Evolutionary conservation across 2,888 invertebrate species (phyloP).

Genomic region (Diarsia dahlii): DNA sequence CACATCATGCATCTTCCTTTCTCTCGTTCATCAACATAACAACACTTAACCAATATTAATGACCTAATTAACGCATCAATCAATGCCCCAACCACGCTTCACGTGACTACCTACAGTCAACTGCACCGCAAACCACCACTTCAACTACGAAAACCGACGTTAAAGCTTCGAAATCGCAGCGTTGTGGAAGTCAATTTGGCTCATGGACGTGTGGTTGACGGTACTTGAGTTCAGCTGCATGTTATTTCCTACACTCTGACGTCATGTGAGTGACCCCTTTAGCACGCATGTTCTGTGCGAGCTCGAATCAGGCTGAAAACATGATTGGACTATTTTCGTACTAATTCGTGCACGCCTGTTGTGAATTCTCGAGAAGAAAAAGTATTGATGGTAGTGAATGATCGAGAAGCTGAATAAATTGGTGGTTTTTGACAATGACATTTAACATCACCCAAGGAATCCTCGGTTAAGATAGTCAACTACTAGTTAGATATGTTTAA

Average conservation of each 20-base stretch:
- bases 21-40: not conserved
- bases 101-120: slow-evolving; percentile 22
- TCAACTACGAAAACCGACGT: not conserved
- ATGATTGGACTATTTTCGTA: slow-evolving; percentile 52
- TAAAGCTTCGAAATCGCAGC: not conserved
- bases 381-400: not conserved
- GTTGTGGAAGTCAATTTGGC: not conserved
- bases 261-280: slow-evolving; percentile 63
- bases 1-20: not conserved
- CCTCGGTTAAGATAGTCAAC: too few relatives aligned
- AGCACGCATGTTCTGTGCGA: slow-evolving; percentile 26
- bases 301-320: slow-evolving; percentile 55
- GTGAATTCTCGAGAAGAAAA: slow-evolving; percentile 19
- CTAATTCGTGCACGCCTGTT: slow-evolving; percentile 28
- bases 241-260: slow-evolving; percentile 62
- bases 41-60: slow-evolving; percentile 7
- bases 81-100: slow-evolving; percentile 10
- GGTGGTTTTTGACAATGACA: not conserved
- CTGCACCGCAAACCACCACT: not conserved
- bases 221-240: slow-evolving; percentile 48
- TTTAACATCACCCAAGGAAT: too few relatives aligned
- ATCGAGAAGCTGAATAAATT: not conserved
- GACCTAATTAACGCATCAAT: slow-evolving; percentile 37
- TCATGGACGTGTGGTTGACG: slow-evolving; percentile 10
- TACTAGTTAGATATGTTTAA: not conserved